These are phyloP conservation scores for Ectobius pallidus DNA, from an alignment of 2,888 invertebrate genomes.

Conservation along the genomic window DNA sequence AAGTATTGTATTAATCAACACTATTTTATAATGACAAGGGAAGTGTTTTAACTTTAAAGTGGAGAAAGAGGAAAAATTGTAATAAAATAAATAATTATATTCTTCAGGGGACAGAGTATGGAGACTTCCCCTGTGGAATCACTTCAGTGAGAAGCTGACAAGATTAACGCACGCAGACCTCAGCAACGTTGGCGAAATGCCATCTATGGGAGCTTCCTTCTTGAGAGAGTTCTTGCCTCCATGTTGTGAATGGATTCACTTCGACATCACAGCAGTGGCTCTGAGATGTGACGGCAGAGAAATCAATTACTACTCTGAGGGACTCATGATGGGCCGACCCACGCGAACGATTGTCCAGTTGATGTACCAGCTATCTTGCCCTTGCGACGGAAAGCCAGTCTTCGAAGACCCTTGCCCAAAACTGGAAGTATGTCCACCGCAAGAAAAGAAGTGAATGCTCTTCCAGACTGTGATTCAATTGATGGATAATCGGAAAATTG, in stretches of 20 bases:
- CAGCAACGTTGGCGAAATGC: not conserved
- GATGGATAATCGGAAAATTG: too few relatives aligned
- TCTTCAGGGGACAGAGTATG: slow-evolving; percentile 42
- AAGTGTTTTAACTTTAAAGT: too few relatives aligned
- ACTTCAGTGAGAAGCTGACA: slow-evolving; percentile 45
- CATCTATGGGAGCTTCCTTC: not conserved
- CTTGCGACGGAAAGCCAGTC: not conserved
- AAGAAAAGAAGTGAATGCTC: too few relatives aligned
- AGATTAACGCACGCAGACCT: slow-evolving; percentile 43
- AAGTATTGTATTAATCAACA: too few relatives aligned
- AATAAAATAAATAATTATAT: too few relatives aligned
- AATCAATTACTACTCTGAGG: slow-evolving; percentile 44
- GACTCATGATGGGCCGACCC: slow-evolving; percentile 42
- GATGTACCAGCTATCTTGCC: slow-evolving; percentile 6
- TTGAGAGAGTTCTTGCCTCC: slow-evolving; percentile 3
- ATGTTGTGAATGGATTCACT: slow-evolving; percentile 44
- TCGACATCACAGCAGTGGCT: slow-evolving; percentile 42
- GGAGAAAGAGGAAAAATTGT: too few relatives aligned
- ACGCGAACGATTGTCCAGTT: slow-evolving; percentile 35
- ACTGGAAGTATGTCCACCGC: too few relatives aligned
- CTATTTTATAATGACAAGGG: too few relatives aligned
- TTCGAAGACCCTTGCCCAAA: not conserved
- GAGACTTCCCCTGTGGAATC: slow-evolving; percentile 42
- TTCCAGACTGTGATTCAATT: too few relatives aligned
- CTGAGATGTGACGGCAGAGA: slow-evolving; percentile 43